Conservation (phyloP, 2,888 invertebrate species). For the Trissolcus brochymenae region DNA sequence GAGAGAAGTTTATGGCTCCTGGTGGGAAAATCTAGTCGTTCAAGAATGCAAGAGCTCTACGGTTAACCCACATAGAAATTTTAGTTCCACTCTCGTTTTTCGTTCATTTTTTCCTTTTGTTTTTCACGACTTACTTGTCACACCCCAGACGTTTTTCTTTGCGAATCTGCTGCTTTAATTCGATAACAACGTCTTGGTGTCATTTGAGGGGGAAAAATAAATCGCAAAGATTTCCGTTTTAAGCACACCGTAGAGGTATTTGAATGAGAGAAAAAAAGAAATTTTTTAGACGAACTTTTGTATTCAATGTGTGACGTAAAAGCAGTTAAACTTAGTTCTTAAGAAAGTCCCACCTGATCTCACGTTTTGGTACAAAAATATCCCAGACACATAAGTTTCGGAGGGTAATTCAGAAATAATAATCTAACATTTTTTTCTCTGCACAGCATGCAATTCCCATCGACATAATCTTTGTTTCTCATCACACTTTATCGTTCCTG, state of each 20-base stretch:
- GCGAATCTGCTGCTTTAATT: slow-evolving; percentile 22
- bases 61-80: slow-evolving; percentile 61
- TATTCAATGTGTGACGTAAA: no score
- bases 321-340: no score
- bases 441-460: no score
- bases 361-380: no score
- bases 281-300: no score
- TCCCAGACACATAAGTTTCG: no score
- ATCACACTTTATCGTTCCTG: slow-evolving; percentile 12
- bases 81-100: slow-evolving; percentile 32
- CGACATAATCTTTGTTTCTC: slow-evolving; percentile 33
- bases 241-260: no score
- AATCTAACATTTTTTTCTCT: no score
- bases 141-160: slow-evolving; percentile 41
- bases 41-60: slow-evolving; percentile 53
- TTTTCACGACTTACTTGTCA: slow-evolving; percentile 46
- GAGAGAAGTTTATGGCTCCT: slow-evolving; percentile 60
- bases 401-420: no score
- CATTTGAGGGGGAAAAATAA: slow-evolving; percentile 6
- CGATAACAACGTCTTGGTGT: slow-evolving; percentile 43
- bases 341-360: no score
- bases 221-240: no score
- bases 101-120: slow-evolving; percentile 26
- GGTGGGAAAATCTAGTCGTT: slow-evolving; percentile 58
- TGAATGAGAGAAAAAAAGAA: no score